These are phyloP conservation scores for Chamaedrilus cognettii DNA, from an alignment of 2,888 invertebrate species.

Conservation along the genomic window DNA sequence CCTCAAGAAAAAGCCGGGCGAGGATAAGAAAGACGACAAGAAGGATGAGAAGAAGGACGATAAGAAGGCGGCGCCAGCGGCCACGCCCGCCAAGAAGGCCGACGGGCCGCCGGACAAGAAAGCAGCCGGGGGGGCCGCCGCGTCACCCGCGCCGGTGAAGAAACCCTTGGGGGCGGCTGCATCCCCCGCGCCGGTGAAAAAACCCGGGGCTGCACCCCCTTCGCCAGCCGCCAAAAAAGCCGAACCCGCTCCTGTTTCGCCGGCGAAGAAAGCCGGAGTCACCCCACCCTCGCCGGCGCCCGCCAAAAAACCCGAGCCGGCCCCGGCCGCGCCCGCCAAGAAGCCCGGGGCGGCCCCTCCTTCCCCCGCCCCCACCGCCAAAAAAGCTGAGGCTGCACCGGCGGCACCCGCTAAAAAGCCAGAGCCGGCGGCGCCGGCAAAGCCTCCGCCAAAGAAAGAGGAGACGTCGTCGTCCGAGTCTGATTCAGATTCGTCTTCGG, in stretches of 20 bases:
- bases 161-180: too few species aligned
- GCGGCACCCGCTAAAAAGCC: constrained; percentile 9
- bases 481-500: neutral
- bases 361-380: neutral
- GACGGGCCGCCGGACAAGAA: neutral
- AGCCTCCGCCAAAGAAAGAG: too few species aligned
- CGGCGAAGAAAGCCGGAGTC: neutral
- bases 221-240: neutral
- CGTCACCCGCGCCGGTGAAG: too few species aligned
- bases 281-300: neutral
- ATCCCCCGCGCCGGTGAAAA: neutral
- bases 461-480: constrained; percentile 10
- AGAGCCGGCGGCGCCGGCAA: constrained; percentile 2
- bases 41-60: constrained; percentile 9
- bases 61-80: too few species aligned
- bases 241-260: neutral
- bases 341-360: too few species aligned
- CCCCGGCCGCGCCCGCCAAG: neutral
- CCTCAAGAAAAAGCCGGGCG: constrained; percentile 17
- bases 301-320: neutral
- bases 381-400: constrained; percentile 7
- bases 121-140: neutral
- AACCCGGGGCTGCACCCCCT: neutral
- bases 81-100: constrained; percentile 2
- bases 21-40: neutral